Conservation (phyloP, 2,888 invertebrate genomes). For the Seira ritae region DNA sequence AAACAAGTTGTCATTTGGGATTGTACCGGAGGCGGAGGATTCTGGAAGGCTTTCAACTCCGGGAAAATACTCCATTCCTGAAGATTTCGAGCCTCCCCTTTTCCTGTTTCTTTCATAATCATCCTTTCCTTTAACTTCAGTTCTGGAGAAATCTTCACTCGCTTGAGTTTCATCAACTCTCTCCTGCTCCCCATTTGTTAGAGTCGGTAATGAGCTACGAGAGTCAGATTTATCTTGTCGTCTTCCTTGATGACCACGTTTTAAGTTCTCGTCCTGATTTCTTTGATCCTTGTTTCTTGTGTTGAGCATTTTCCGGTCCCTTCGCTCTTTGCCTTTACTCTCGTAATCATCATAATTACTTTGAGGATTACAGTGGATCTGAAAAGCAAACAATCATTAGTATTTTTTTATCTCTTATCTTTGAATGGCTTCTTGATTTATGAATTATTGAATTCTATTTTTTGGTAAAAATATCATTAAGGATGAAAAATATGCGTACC, state of each 20-base stretch:
- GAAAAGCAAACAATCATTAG: too few relatives aligned
- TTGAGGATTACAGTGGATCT: too few relatives aligned
- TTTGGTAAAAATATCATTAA: too few relatives aligned
- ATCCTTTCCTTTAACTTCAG: neutral
- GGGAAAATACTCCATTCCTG: conserved; percentile 47
- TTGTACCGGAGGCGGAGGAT: conserved; percentile 35
- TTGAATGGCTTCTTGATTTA: too few relatives aligned
- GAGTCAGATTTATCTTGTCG: neutral
- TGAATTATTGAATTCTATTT: too few relatives aligned
- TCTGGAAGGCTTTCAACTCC: conserved; percentile 53
- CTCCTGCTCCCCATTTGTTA: neutral
- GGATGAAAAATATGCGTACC: too few relatives aligned
- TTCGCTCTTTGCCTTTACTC: neutral
- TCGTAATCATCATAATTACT: neutral
- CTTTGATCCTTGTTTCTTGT: neutral
- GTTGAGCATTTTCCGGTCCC: neutral
- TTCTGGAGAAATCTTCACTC: neutral
- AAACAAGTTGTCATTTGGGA: conserved; percentile 56
- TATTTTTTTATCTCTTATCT: too few relatives aligned
- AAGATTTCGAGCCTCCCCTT: neutral
- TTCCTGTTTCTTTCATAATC: conserved; percentile 15
- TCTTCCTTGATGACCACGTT: neutral
- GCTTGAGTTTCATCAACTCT: neutral
- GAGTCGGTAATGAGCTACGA: neutral
- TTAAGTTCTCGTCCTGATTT: neutral